Percentiles rank a stretch among this genome's conserved stretches.
phyloP scores from a whole-genome alignment of 2,113 vertebrate species.

The Pteropus alecto region DNA sequence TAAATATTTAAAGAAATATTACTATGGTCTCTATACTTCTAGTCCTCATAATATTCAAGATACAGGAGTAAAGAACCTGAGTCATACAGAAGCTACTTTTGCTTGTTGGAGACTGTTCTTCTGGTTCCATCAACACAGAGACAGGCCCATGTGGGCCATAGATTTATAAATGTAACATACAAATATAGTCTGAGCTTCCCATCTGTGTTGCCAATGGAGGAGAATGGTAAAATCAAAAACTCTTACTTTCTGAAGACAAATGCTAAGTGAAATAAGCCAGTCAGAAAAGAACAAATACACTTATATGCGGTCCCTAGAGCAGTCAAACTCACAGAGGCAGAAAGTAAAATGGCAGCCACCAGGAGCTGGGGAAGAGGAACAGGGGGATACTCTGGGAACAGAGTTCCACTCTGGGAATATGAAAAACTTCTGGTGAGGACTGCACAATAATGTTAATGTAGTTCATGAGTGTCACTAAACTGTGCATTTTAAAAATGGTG shows the following conservation, averaged over 20 bases:
- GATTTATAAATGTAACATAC: background rate
- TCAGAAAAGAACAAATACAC: background rate
- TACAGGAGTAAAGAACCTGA: background rate
- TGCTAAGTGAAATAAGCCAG: background rate
- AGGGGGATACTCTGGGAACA: background rate
- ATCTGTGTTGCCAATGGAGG: background rate
- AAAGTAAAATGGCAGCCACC: background rate
- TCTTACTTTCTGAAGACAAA: background rate
- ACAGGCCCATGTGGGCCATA: background rate
- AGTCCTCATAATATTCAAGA: background rate
- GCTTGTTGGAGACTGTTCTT: background rate
- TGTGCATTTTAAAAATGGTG: background rate
- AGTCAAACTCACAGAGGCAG: background rate
- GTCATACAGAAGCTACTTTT: background rate
- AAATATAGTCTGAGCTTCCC: background rate
- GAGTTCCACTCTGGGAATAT: background rate
- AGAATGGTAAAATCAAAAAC: background rate
- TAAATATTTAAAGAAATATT: background rate
- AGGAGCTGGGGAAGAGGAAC: too few species aligned
- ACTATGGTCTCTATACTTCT: background rate
- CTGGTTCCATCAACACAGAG: background rate
- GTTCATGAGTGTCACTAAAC: background rate
- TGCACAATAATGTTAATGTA: background rate
- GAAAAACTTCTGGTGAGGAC: background rate
- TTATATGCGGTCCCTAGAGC: background rate